Base-by-base conservation (phyloP, 2,113 vertebrate genomes). In the Eptesicus fuscus region DNA sequence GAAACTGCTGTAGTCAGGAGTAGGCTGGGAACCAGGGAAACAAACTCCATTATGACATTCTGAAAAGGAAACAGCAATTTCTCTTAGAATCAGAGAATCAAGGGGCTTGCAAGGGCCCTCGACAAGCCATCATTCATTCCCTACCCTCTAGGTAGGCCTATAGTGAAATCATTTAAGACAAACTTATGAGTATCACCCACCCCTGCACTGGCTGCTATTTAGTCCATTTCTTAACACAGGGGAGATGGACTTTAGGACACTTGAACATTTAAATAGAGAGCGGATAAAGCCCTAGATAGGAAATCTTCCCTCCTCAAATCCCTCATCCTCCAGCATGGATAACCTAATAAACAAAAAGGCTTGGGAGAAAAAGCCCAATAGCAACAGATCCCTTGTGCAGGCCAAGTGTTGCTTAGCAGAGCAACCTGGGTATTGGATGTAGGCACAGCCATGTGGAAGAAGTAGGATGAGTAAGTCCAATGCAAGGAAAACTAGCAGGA, bases 311-410 rank as follows among this genome's bases (percentile, higher is more conserved):
- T 88, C 59, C 37, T 91, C 47, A 94, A 93, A 88, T 85, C 59
- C 73, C 73, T 93, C 67, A 88, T 85, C 85, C 87, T 73, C 90
- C 35, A 93, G 67, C 67, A 86, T 83, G 89, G 90, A 85, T 91
- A 93, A 94, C 37, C 51, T 73, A 88, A 91, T 32, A 94, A 93
- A 91, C 83, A 96, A 95, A 93, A 88, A 73, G 1, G 12, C 71
- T 71, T 9, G 49, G 25, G 25, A 91, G 63, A 80, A 65, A 92
- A 90, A 82, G 32, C 35, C 82, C 94, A 96, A 97, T 71, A 97
- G 90, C 83, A 93, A 96, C 83, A 94, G 67, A 93, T 94, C 95
- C 92, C 90, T 85, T 95, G 90, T 95, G 95, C 78, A 23, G 6
- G 83, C 78, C 4, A 76, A 88, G 83, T 37, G 67, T 97, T 96